These are phyloP conservation scores for Drosophila eohydei DNA, from an alignment of 2,888 invertebrate species.

Conservation along the genomic window DNA sequence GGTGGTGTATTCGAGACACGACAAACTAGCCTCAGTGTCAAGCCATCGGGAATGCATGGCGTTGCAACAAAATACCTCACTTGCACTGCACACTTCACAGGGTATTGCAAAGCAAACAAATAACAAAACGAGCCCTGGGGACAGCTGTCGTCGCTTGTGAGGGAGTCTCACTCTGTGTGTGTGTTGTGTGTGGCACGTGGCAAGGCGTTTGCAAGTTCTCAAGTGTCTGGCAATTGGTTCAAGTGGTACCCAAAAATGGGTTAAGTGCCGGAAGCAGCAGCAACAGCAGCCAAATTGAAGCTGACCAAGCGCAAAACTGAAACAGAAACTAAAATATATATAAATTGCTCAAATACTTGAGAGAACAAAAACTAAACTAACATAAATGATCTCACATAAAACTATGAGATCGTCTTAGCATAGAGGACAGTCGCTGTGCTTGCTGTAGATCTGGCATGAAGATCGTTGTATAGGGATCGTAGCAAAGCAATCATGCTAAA, in stretches of 20 bases:
- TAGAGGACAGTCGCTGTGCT: no score
- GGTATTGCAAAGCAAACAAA: constrained; percentile 14
- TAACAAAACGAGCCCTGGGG: constrained; percentile 42
- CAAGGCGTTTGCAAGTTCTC: constrained; percentile 46
- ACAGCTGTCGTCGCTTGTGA: constrained; percentile 63
- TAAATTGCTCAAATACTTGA: neutral
- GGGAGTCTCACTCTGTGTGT: constrained; percentile 14
- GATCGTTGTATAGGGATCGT: neutral
- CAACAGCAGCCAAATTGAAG: constrained; percentile 1
- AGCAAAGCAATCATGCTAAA: neutral
- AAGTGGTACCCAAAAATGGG: constrained; percentile 61
- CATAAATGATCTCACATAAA: neutral
- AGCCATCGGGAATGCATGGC: neutral
- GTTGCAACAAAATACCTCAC: neutral
- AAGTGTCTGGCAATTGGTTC: constrained; percentile 67
- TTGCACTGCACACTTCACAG: neutral
- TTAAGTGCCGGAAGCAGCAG: constrained; percentile 66
- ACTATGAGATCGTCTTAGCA: neutral
- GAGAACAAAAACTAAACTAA: neutral
- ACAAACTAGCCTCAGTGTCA: neutral
- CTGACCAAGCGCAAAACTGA: constrained; percentile 4
- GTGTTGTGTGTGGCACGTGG: constrained; percentile 42
- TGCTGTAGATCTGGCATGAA: neutral
- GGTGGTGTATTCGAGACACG: neutral
- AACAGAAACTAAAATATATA: neutral